Evolutionary conservation across 2,888 invertebrate species (phyloP).

Genomic region (Petrophora chlorosata): DNA sequence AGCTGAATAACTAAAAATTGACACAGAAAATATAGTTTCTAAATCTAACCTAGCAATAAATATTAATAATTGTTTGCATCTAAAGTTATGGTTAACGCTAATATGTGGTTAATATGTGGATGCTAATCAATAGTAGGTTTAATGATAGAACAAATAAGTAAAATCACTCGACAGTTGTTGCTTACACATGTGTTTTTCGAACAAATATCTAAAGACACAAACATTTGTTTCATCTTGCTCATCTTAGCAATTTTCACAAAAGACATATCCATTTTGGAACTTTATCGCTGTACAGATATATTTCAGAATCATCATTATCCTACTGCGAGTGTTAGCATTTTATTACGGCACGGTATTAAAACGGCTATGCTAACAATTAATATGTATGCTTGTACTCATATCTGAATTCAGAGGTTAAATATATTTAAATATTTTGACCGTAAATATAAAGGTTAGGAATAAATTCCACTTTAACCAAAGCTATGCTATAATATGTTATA

Average conservation of each 20-base stretch:
- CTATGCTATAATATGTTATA: not conserved
- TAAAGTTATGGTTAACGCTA: too few relatives aligned
- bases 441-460: conserved; percentile 9
- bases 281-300: conserved; percentile 3
- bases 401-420: conserved; percentile 21
- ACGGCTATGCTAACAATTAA: not conserved
- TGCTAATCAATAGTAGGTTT: too few relatives aligned
- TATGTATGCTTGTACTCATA: conserved; percentile 7
- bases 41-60: too few relatives aligned
- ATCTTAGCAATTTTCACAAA: conserved; percentile 5
- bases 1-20: too few relatives aligned
- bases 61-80: too few relatives aligned
- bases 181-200: not conserved
- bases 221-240: not conserved
- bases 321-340: not conserved
- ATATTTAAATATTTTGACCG: conserved; percentile 20
- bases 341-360: conserved; percentile 4
- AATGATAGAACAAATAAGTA: too few relatives aligned
- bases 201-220: not conserved
- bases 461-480: not conserved
- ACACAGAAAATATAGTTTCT: too few relatives aligned
- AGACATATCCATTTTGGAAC: not conserved
- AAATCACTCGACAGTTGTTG: too few relatives aligned
- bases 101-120: too few relatives aligned
- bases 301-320: not conserved